Evolutionary conservation across 2,888 invertebrate genomes (phyloP), one percentile per base, ranked within the genome.

Genomic region (Noctua janthe): DNA sequence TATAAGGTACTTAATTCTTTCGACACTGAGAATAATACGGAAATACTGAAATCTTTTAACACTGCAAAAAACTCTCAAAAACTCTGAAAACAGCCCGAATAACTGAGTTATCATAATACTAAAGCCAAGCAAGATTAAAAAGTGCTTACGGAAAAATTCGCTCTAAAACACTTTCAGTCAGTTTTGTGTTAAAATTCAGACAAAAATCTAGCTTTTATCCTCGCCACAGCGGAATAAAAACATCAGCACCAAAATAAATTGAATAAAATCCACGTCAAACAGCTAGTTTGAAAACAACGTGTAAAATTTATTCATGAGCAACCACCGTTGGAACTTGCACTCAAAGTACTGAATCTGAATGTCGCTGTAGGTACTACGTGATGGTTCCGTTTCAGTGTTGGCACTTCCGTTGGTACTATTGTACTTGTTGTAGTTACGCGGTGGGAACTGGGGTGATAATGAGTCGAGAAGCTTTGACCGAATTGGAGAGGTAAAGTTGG

Each of bases 271-370:
- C 70, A 74, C 80, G 74, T 83, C 85, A 89, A 88, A 90, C 78
- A 88, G 80, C 85, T 76, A 76, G 89, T 90, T 90, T 83, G 82
- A 85, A 91, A 91, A 92, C 91, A 91, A 90, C 88, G 87, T 90
- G 88, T 84, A 89, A 83, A 92, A 91, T 92, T 90, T 92, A 93
- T 93, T 93, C 92, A 92, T 91, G 91, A 92, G 88, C 87, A 90
- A 85, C 88, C 90, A 85, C 81, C 82, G 85, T 89, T 84, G 90
- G 83, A 90, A 89, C 87, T 91, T 90, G 89, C 85, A 87, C 81
- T 83, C 87, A 91, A 91, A 91, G 91, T 89, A 88, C 91, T 91
- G 92, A 92, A 91, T 94, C 90, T 90, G 92, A 92, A 91, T 91
- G 90, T 92, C 90, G 91, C 85, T 89, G 89, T 87, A 89, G 86